These are phyloP conservation scores for Sula dactylatra DNA, from an alignment of 2,113 vertebrate species.

Conservation along the genomic window DNA sequence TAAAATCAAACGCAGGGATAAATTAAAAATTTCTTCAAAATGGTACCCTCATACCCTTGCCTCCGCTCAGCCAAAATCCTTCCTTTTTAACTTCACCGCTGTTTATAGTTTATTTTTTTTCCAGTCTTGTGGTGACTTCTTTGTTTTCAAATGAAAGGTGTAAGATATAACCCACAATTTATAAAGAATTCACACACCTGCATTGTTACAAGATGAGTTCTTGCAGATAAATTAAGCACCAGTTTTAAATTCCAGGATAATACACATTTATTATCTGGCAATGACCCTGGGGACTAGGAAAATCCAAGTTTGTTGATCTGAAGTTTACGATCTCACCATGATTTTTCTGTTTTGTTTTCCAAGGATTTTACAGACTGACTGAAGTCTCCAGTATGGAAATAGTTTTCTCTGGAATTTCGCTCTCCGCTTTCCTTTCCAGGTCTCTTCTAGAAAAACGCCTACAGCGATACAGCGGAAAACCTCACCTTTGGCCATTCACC, in stretches of 20 bases:
- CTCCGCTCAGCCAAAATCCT: neutral
- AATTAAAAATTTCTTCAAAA: neutral
- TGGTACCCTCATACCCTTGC: neutral
- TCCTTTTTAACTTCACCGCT: neutral
- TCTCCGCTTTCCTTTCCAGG: neutral
- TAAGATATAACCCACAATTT: neutral
- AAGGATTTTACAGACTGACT: neutral
- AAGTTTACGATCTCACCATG: neutral
- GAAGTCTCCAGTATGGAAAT: neutral
- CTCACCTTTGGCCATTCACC: neutral
- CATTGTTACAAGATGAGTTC: neutral
- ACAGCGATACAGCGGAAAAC: neutral
- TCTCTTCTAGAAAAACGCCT: neutral
- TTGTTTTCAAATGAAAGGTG: neutral
- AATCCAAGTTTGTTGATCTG: neutral
- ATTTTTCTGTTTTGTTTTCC: neutral
- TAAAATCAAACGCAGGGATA: neutral
- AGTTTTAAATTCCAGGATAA: neutral
- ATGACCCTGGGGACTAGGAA: neutral
- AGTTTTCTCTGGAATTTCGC: neutral
- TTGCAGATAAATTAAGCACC: neutral
- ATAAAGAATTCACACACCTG: slow-evolving; percentile 12
- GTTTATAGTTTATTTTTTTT: neutral
- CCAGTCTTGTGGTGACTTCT: neutral
- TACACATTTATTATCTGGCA: neutral